phyloP scores from a whole-genome alignment of 2,797 vertebrate species.

The Phyllotis vaccarum region DNA sequence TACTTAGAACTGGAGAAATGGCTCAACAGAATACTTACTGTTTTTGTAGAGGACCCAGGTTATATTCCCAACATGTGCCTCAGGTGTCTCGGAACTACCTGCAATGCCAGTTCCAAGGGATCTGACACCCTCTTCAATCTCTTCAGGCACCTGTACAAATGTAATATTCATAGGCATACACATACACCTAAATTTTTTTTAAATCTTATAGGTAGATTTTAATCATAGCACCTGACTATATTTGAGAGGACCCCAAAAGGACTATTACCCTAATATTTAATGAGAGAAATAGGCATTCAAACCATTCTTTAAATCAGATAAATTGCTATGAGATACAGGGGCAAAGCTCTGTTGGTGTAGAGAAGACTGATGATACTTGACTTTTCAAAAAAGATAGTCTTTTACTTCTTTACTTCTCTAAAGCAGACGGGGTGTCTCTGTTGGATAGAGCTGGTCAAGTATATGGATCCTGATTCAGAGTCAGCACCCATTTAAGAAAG shows the following conservation, averaged over 20 bases:
- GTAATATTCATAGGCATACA: neutral
- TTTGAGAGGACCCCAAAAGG: neutral
- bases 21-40: neutral
- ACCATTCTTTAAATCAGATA: slow-evolving; percentile 17
- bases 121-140: neutral
- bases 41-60: neutral
- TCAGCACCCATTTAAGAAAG: neutral
- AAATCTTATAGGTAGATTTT: neutral
- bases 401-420: neutral
- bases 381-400: neutral
- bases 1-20: neutral
- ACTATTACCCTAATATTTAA: slow-evolving; percentile 42
- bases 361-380: neutral
- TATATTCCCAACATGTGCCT: neutral
- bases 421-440: neutral
- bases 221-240: neutral
- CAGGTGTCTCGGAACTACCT: neutral
- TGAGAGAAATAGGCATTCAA: neutral
- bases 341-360: neutral
- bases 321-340: neutral
- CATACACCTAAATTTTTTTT: neutral
- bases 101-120: neutral
- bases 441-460: too few species aligned
- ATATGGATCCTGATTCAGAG: neutral
- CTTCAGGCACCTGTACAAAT: neutral